Base-by-base conservation (phyloP, 2,888 invertebrate species). In the Temnothorax rugatulus region DNA sequence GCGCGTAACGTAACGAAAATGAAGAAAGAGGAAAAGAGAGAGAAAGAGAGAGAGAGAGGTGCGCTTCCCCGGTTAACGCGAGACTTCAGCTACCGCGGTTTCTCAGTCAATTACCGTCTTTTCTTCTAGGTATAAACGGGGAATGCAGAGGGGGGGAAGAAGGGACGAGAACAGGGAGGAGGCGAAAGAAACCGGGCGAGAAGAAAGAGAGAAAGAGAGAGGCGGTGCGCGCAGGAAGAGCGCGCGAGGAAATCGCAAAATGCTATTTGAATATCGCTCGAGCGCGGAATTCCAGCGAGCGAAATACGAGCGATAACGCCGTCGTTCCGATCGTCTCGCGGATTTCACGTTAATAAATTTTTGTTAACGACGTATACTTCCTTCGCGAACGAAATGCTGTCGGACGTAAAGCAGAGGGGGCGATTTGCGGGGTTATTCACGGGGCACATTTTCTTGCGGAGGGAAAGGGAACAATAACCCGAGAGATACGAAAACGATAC, bases 341-440 rank as follows among this genome's bases (percentile, higher is more conserved):
- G 82, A 82, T 87, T 84, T 84, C 77, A 79, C 79, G 81, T 87
- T 86, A 88, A 88, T 87, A 87, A 88, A 85, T 77, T 89, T 77
- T 73, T 68, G 64, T 68, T 83, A 71, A 77, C 83, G 85, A 83
- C 59, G 66, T 85, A 74, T 73, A 61, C 81, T 87, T 85, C 85
- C 83, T 74, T 21, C 25, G 50, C 87, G 68, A 77, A 68, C 76
- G 52, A 77, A 84, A 79, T 57, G 57, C 77, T 66, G 41, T 71
- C 73, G 77, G 11, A 84, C 84, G 57, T 77, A 57, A 54, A 79
- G 59, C 47, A 47, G 63, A n/a, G 41, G 9, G 57, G 29, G 25
- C 63, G 21, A 25, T 41, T 41, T 47, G 47, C 21, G 34, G 64
- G 50, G 21, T 73, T 79, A 59, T 59, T 59, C 71, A 54, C 18